A percentile compares a stretch with the other conserved stretches of the same genome.
Evolutionary conservation across 2,113 vertebrate genomes (phyloP).

Genomic region (Haliaeetus leucogaster): DNA sequence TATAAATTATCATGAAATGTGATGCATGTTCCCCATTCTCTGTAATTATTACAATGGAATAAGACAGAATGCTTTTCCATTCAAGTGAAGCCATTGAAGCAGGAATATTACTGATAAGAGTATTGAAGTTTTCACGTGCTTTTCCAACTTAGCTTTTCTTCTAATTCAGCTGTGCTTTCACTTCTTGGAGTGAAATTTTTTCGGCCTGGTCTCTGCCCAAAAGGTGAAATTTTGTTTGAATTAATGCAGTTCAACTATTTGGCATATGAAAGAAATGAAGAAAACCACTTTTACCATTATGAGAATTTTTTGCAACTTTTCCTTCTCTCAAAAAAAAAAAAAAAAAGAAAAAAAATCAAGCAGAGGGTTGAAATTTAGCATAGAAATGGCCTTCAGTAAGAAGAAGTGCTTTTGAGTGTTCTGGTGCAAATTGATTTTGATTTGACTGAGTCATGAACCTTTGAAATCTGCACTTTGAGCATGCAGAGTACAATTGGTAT

Average conservation of each 20-base stretch:
- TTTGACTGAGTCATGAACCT: constrained; percentile 64
- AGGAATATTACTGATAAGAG: neutral
- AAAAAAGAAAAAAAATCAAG: neutral
- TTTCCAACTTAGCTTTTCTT: neutral
- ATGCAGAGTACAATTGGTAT: constrained; percentile 58
- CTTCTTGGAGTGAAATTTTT: neutral
- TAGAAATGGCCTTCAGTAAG: constrained; percentile 54
- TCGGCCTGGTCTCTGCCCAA: neutral
- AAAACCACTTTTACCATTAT: neutral
- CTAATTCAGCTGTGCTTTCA: neutral
- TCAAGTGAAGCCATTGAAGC: neutral
- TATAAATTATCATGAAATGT: neutral
- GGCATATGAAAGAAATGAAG: constrained; percentile 12
- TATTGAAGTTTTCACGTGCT: neutral
- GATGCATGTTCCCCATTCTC: neutral
- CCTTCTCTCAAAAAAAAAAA: neutral
- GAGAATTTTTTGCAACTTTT: constrained; percentile 4
- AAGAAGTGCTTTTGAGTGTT: constrained; percentile 62
- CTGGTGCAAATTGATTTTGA: constrained; percentile 67
- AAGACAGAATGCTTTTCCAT: neutral
- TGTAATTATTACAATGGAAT: neutral
- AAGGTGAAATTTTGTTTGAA: constrained; percentile 18
- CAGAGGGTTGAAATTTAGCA: constrained; percentile 49
- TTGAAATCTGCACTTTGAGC: constrained; percentile 67
- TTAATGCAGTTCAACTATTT: neutral